These are phyloP conservation scores for Nemopilema nomurai DNA, from an alignment of 30 jellyfish, hydroid and myxozoan species.

Conservation along the genomic window DNA sequence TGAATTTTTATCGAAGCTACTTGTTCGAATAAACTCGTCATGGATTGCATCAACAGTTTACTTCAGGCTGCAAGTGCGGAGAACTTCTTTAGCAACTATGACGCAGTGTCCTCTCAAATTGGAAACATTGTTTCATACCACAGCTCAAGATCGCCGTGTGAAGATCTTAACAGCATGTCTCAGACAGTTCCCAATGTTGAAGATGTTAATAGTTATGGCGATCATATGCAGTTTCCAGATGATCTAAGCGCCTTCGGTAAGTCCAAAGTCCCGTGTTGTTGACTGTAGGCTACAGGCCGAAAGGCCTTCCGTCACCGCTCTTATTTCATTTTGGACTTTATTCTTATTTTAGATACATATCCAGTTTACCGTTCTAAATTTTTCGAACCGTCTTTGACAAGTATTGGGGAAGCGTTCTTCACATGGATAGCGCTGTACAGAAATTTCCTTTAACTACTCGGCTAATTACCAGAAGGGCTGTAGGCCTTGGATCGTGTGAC, in stretches of 20 bases:
- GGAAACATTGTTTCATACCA: constrained; percentile 54
- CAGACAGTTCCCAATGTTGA: constrained; percentile 93
- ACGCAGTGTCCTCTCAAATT: constrained; percentile 45
- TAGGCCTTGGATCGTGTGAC: too few relatives aligned
- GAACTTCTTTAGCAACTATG: constrained; percentile 87
- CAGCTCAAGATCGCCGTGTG: constrained; percentile 63
- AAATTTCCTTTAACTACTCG: too few relatives aligned
- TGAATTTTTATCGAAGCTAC: constrained; percentile 7
- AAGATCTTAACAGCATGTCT: constrained; percentile 69
- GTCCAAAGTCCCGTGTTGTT: not conserved
- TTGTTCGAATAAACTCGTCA: constrained; percentile 34
- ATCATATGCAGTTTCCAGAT: constrained; percentile 75
- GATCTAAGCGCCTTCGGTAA: constrained; percentile 62
- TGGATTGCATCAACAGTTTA: constrained; percentile 85
- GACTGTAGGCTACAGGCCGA: not conserved
- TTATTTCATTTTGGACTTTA: too few relatives aligned
- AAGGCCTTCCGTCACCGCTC: not conserved
- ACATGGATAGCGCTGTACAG: too few relatives aligned
- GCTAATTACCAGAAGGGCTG: too few relatives aligned
- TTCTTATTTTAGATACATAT: too few relatives aligned
- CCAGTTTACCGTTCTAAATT: too few relatives aligned
- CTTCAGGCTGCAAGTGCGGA: constrained; percentile 96
- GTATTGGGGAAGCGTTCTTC: too few relatives aligned
- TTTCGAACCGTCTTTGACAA: too few relatives aligned
- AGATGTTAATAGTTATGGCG: constrained; percentile 71